Evolutionary conservation across 2,797 vertebrate genomes (phyloP), one percentile per base, ranked within the genome.

Genomic region (Peromyscus attwateri): DNA sequence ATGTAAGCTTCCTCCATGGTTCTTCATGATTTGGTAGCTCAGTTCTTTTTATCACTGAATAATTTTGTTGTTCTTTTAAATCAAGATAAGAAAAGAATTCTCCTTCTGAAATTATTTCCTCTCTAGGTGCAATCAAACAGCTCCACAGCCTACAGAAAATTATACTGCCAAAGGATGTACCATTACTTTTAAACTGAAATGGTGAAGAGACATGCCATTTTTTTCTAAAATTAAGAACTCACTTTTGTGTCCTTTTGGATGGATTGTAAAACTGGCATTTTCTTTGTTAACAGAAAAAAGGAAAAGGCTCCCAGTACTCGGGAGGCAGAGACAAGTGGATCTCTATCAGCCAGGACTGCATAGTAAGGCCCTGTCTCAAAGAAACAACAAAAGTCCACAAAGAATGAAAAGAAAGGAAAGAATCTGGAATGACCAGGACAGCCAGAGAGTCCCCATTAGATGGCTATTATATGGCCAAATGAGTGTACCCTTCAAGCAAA

Each of bases 11-110:
- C 62, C 16, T 71, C 62, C 52, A 29, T 55, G 52, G 46, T 21
- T 34, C 43, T 71, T 71, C 62, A 80, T 31, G 64, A 52, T 23
- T 79, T 60, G 40, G 82, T 71, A 89, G 71, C 37, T 73, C 87
- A 68, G 71, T 46, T 93, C 55, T 91, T 91, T 93, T 93, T 57
- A 81, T 91, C n/a, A 17, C 87, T 81, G 82, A 87, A 75, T 91
- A 73, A 92, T 92, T 89, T 89, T 93, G 40, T 93, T 92, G 68
- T 87, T 92, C 25, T 93, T 97, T 95, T 93, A 60, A 91, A 64
- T 81, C 70, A 71, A 84, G 81, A 93, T 52, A 93, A 95, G 83
- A 55, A 77, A 95, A 84, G 77, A 31, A 43, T 55, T 87, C 43
- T 83, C 21, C 10, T 84, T 88, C 85, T 89, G 60, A 94, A 95